Evolutionary conservation across 2,797 vertebrate species (phyloP), one percentile per base, ranked within the genome.

Genomic region (Hippoglossus hippoglossus): DNA sequence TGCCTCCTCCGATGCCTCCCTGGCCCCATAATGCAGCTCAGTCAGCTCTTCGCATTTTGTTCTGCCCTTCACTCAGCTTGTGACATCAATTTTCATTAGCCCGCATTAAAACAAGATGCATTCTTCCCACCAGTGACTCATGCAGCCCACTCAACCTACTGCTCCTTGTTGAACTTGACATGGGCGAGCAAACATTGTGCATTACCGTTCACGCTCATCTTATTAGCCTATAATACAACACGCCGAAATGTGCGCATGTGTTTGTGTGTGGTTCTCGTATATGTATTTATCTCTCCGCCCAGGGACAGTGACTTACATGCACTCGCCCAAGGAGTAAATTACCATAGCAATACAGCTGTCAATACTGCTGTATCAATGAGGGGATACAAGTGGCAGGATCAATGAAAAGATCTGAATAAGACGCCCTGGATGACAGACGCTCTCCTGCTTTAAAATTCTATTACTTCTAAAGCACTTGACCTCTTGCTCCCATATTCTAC

Each of bases 1-100:
- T 87, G 89, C 88, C 82, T 88, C 85, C 87, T 91, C 86, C 44
- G 68, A 89, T 79, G 80, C 85, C 77, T 88, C 78, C 68, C 84
- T 89, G 86, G 83, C 86, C 86, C 80, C 76, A 39, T 89, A 88
- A 91, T 89, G 90, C 85, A 81, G 90, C 90, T 80, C 86, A 85
- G 87, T 87, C 91, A 91, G 91, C 90, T 89, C 78, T 88, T 90
- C 67, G 61, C 85, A 57, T 91, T 91, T 90, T 84, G 69, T 16
- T 89, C 90, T 87, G 79, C 81, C 89, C 88, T 86, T 86, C 83
- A 91, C 90, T 86, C 74, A 72, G 84, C 86, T 86, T 80, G 79
- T 90, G 89, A 93, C 89, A 93, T 93, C 86, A 90, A 89, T 93
- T 93, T 90, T 89, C 89, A 93, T 94, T 89, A 86, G 80, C 80